Percentiles rank a stretch among this genome's conserved stretches.
Evolutionary conservation across 2,113 vertebrate genomes (phyloP).

Genomic region (Pipra filicauda): DNA sequence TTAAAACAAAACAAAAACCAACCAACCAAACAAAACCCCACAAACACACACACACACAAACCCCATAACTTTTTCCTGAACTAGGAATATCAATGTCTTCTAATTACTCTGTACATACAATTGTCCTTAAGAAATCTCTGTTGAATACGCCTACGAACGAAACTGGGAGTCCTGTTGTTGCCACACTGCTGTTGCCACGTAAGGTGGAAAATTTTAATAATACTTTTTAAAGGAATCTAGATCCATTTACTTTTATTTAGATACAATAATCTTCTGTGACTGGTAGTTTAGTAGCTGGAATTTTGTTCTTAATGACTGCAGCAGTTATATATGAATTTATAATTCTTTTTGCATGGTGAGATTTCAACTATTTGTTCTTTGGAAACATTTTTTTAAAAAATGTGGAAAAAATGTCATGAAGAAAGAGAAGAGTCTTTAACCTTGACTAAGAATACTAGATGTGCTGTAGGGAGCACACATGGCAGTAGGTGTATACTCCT

Average conservation of each 20-base stretch:
- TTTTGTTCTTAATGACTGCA: neutral
- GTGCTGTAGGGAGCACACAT: neutral
- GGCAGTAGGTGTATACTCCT: neutral
- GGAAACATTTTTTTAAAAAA: neutral
- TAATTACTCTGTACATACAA: neutral
- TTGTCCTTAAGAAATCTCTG: neutral
- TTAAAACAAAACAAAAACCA: neutral
- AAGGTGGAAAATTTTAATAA: neutral
- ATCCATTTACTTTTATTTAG: neutral
- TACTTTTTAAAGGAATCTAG: neutral
- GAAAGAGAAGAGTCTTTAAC: neutral
- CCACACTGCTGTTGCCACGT: neutral
- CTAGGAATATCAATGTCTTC: neutral
- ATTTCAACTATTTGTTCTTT: neutral
- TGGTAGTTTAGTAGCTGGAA: neutral
- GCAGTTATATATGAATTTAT: neutral
- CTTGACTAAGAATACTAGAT: neutral
- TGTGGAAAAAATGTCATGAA: neutral
- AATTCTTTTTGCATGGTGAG: neutral
- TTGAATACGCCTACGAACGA: neutral
- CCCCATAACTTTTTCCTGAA: neutral
- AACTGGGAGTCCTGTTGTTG: neutral
- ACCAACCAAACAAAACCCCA: neutral
- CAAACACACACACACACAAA: neutral
- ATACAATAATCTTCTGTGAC: neutral